Evolutionary conservation across 1,140 invertebrate genomes (phyloP).

Genomic region (Palaemon carinicauda): DNA sequence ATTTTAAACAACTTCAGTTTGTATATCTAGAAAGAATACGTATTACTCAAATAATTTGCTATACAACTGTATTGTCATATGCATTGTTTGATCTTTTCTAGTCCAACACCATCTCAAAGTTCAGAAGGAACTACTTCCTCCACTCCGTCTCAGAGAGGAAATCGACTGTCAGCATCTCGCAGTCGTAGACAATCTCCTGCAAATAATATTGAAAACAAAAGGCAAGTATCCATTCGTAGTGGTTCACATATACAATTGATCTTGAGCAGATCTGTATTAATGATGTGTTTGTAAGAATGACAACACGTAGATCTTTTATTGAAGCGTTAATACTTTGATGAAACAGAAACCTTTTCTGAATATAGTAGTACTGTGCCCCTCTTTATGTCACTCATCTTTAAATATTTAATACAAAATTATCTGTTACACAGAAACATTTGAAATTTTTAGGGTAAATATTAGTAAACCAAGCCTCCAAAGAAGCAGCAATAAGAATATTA

Average conservation of each 20-base stretch:
- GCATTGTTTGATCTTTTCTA: constrained; percentile 9
- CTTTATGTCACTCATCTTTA: too few species aligned
- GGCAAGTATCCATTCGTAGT: background rate
- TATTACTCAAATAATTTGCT: background rate
- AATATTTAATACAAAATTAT: too few species aligned
- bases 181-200: constrained; percentile 50
- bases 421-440: too few species aligned
- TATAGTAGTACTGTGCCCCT: too few species aligned
- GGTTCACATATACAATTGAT: background rate
- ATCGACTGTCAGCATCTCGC: constrained; percentile 35
- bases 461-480: too few species aligned
- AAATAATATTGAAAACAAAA: constrained; percentile 33
- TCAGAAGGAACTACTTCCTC: constrained; percentile 59
- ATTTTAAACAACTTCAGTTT: too few species aligned
- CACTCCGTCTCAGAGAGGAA: constrained; percentile 55
- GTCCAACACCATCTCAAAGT: constrained; percentile 58
- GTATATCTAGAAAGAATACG: background rate
- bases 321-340: too few species aligned
- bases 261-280: background rate
- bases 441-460: too few species aligned
- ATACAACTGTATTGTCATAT: background rate
- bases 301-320: too few species aligned
- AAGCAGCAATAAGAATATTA: too few species aligned
- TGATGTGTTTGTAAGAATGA: background rate
- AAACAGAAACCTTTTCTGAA: too few species aligned